phyloP scores from a whole-genome alignment of 2,888 invertebrate species.

The Drosophila niveifrons region DNA sequence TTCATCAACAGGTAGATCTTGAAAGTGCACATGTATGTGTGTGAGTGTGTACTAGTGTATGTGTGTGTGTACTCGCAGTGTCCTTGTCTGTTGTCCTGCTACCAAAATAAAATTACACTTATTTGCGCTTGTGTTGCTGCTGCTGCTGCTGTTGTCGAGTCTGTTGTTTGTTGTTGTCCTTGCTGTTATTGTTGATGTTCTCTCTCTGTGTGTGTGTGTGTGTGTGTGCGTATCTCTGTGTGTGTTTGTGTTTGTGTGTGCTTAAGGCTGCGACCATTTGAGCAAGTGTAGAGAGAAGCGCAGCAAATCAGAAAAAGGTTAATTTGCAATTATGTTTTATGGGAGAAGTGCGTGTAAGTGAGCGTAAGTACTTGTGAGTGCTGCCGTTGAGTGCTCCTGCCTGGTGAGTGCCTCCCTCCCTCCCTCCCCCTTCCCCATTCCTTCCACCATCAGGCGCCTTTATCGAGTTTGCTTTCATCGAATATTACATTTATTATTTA shows the following conservation, averaged over 20 bases:
- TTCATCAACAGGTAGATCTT: slow-evolving; percentile 45
- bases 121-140: slow-evolving; percentile 26
- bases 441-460: no score
- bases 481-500: slow-evolving; percentile 7
- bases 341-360: slow-evolving; percentile 55
- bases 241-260: neutral
- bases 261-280: slow-evolving; percentile 19
- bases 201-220: neutral
- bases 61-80: slow-evolving; percentile 3
- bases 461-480: slow-evolving; percentile 7
- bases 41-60: neutral
- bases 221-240: neutral
- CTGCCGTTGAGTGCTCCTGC: slow-evolving; percentile 40
- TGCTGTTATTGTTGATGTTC: slow-evolving; percentile 7
- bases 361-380: slow-evolving; percentile 56
- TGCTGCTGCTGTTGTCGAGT: neutral
- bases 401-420: slow-evolving; percentile 29
- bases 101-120: slow-evolving; percentile 43
- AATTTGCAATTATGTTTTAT: slow-evolving; percentile 60
- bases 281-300: slow-evolving; percentile 21
- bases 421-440: no score
- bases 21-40: slow-evolving; percentile 14
- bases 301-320: slow-evolving; percentile 60
- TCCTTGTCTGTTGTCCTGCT: slow-evolving; percentile 32
- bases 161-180: neutral